Percentiles rank a stretch among this genome's conserved stretches.
Evolutionary conservation across 1,140 invertebrate species (phyloP).

Genomic region (Papilio polytes): DNA sequence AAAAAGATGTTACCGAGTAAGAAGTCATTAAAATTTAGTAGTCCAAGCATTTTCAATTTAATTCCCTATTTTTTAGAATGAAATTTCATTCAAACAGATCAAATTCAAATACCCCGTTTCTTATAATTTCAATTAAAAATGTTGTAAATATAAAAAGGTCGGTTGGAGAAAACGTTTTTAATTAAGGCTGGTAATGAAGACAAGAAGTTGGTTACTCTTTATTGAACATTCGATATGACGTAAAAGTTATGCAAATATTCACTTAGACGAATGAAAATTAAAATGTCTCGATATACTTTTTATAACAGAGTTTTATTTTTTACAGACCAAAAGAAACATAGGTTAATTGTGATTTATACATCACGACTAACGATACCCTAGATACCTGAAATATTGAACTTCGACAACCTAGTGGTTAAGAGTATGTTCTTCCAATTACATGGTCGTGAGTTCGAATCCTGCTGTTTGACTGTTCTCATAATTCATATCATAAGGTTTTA

Average conservation of each 20-base stretch:
- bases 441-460: background rate
- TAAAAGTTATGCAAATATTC: conserved; percentile 67
- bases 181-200: conserved; percentile 53
- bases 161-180: conserved; percentile 54
- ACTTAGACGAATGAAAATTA: conserved; percentile 59
- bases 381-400: background rate
- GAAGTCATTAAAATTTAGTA: too few species aligned
- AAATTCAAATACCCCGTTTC: background rate
- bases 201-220: conserved; percentile 57
- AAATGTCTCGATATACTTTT: conserved; percentile 51
- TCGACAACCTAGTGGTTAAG: background rate
- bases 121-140: conserved; percentile 42
- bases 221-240: conserved; percentile 54
- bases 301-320: background rate
- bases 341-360: background rate
- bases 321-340: background rate
- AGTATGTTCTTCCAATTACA: background rate
- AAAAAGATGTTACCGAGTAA: too few species aligned
- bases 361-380: background rate
- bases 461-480: background rate
- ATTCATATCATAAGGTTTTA: background rate
- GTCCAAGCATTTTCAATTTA: too few species aligned
- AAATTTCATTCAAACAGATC: background rate
- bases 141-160: conserved; percentile 48
- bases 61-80: background rate